Evolutionary conservation across 2,888 invertebrate species (phyloP), one percentile per base, ranked within the genome.

Genomic region (Cantharis flavilabris): DNA sequence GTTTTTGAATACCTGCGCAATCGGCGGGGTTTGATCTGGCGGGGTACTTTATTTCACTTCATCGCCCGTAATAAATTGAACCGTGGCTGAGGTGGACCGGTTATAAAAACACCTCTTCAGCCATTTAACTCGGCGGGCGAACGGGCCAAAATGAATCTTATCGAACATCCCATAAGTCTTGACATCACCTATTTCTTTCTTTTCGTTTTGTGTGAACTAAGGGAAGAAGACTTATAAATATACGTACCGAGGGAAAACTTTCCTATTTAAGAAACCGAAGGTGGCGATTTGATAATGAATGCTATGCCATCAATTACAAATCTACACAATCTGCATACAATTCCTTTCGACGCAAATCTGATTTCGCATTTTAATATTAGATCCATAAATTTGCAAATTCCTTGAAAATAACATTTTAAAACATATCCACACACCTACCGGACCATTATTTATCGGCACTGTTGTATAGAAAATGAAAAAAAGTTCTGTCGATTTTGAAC

Each of bases 91-190:
- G 84, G 85, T 85, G 86, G 85, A 84, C 86, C 84, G 85, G 85
- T 86, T 86, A 86, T 86, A 86, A 86, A 86, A 86, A 86, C 86
- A 85, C 85, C 85, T 85, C 86, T 85, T 84, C 86, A 86, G 85
- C 86, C 86, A 87, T 87, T 87, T 87, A 87, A 86, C 85, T 84
- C 84, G 81, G 82, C 81, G 83, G 84, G 84, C 84, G 81, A 77
- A 80, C 80, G 81, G 83, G 84, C 85, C 86, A 88, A 89, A 89
- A 89, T 89, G 89, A 89, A 89, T 89, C 89, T 89, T 89, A 89
- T 89, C 89, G 88, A 88, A 86, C 88, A 86, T 88, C 88, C 89
- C 88, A 89, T 89, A 89, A 89, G 88, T 89, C 89, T 89, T 87
- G 87, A 87, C 89, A 89, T 88, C 89, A 88, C 89, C 89, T 88